Evolutionary conservation across 2,113 vertebrate genomes (phyloP), one percentile per base, ranked within the genome.

Genomic region (Mobula birostris): DNA sequence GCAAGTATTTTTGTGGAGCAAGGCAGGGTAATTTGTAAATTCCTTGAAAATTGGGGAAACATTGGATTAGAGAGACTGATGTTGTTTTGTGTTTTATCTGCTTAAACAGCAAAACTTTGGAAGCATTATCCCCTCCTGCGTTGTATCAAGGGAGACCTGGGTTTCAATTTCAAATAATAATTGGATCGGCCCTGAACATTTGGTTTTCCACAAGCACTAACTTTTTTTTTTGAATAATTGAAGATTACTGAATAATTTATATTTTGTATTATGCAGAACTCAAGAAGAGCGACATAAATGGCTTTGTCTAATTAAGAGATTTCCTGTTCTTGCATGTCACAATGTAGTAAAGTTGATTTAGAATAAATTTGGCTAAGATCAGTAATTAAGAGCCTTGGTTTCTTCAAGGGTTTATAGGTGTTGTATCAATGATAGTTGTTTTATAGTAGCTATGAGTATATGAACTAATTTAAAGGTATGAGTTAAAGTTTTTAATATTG

Each of bases 121-220:
- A 7, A 72, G 19, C 40, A 74, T 76, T 72, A 56, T 76, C 21
- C 70, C 29, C 17, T 17, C 19, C 61, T 76, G 91, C 70, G 29
- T 48, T 93, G 36, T 93, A 56, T 74, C 36, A 74, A 56, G 19
- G 17, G 91, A 74, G 24, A 61, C 19, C 83, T 74, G 36, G 90
- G 74, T 93, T 93, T 93, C n/a, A 56, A 72, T 93, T 93, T 15
- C 91, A 74, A 92, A 74, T 12, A 40, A 74, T 40, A 76, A 56
- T 76, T 93, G 21, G 36, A 74, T 29, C 36, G 74, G 19, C 40
- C 70, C 91, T 76, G 72, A 93, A 21, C 40, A 76, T 76, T 93
- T 93, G 91, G 68, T 27, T 40, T 93, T 93, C 91, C 74, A 74
- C 48, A 88, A 66, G n/a, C 85, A 90, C 85, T 32, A 79, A 79